phyloP scores from a whole-genome alignment of 2,797 vertebrate genomes.

The Acrocephalus scirpaceus region DNA sequence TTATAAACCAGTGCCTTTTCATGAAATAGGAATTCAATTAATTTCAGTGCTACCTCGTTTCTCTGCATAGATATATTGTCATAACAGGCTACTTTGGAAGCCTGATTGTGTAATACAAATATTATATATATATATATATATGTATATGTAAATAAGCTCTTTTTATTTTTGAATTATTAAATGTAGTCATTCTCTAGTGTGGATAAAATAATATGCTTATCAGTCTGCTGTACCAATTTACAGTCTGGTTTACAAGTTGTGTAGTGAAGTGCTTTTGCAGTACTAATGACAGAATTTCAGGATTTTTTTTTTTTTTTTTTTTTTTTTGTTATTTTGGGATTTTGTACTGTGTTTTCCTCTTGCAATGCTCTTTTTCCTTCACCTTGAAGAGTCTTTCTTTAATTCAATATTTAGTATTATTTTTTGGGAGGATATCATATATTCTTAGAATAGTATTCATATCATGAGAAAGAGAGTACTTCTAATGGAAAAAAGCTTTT shows the following conservation, averaged over 20 bases:
- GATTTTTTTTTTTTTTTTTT: neutral
- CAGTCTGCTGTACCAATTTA: neutral
- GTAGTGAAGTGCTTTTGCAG: neutral
- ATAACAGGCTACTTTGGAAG: neutral
- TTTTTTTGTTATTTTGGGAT: neutral
- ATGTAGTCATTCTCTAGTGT: neutral
- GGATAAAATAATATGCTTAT: neutral
- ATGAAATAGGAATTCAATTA: neutral
- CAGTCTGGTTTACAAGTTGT: neutral
- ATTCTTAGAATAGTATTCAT: neutral
- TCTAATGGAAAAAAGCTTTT: neutral
- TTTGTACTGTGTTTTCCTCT: neutral
- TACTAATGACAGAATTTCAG: neutral
- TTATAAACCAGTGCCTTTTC: neutral
- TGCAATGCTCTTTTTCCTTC: neutral
- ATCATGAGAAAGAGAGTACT: neutral
- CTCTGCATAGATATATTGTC: neutral
- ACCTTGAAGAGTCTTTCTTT: neutral
- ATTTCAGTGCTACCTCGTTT: neutral
- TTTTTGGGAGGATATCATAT: neutral
- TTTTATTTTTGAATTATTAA: neutral
- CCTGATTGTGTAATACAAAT: neutral
- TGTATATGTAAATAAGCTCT: neutral
- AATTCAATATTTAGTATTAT: neutral
- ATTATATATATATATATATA: neutral